Conservation (phyloP, 2,888 invertebrate species). For the Acanthoscelides obtectus region DNA sequence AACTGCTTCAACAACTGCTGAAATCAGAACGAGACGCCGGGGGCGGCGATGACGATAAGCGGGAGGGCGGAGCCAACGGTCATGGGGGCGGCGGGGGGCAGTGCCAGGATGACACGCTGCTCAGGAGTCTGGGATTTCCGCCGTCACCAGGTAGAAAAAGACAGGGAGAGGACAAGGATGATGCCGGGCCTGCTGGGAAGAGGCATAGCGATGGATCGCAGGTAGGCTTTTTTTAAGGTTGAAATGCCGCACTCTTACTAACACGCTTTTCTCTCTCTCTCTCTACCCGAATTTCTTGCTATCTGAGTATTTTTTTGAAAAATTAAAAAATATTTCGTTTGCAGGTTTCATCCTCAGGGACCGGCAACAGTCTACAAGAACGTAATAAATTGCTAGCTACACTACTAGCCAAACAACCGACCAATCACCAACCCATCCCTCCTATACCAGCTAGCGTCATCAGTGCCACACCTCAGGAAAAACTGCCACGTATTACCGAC, state of each 20-base stretch:
- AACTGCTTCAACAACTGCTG: conserved; percentile 57
- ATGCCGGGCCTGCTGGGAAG: conserved; percentile 44
- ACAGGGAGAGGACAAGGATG: conserved; percentile 59
- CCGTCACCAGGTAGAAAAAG: conserved; percentile 59
- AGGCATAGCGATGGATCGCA: conserved; percentile 45
- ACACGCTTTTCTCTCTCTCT: neutral
- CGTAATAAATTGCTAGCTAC: conserved; percentile 83
- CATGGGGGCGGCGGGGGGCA: conserved; percentile 38
- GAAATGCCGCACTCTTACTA: neutral
- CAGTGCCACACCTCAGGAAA: conserved; percentile 68
- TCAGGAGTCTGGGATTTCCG: conserved; percentile 56
- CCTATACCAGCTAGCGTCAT: conserved; percentile 61
- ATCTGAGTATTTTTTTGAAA: too few relatives aligned
- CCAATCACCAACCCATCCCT: conserved; percentile 56
- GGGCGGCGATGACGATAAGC: conserved; percentile 44
- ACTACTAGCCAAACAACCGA: conserved; percentile 69
- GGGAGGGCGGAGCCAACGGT: conserved; percentile 42
- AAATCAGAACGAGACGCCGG: conserved; percentile 48
- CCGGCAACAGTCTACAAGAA: conserved; percentile 67
- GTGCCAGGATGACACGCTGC: conserved; percentile 52
- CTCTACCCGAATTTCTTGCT: too few relatives aligned
- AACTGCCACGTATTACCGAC: conserved; percentile 50
- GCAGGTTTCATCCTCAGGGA: conserved; percentile 43
- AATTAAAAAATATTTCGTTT: conserved; percentile 8
- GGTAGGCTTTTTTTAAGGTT: conserved; percentile 20